Evolutionary conservation across 2,888 invertebrate genomes (phyloP), one percentile per base, ranked within the genome.

Genomic region (Caenorhabditis drosophilae): DNA sequence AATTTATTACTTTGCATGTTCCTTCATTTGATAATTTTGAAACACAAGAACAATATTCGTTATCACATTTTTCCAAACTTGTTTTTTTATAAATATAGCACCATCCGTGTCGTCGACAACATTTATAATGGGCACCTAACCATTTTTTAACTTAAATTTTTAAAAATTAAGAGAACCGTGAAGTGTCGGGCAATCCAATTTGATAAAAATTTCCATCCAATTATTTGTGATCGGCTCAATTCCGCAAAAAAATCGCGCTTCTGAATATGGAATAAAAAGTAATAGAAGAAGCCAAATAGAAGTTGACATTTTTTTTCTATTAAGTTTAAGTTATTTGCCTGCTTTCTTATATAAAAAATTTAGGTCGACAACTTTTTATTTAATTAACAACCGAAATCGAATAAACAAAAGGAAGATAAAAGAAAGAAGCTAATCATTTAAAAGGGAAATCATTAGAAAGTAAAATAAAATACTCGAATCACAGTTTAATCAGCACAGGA

Each of bases 181-280:
- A 12, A 54, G 47, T 6, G 54, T 9, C 0, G 52, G 52, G 45
- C 64, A 66, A 42, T 66, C 64, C 22, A 66, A 22, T 41, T 66
- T 66, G 26, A 60, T 47, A 9, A 44, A 44, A 36, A 66, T 46
- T 27, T 60, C 66, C 56, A 66, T 53, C 60, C 57, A 60, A 56
- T 60, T 66, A 3, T 54, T 56, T 7, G 60, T 60, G 2, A 66
- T 40, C 9, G 53, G 56, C 26, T 66, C 66, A 23, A 66, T 51
- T 36, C 60, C 66, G 41, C 66, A 66, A 49, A 66, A 58, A n/a
- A 60, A 27, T 38, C 64, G 11, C 3, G 23, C 16, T 18, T 20
- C 20, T 11, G 18, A 16, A 18, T 4, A 18, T 40, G 4, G 4
- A 40, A 18, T 6, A 6, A 40, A 40, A 18, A 18, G 11, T 2